Evolutionary conservation across 2,888 invertebrate species (phyloP).

Genomic region (Tubulanus polymorphus): DNA sequence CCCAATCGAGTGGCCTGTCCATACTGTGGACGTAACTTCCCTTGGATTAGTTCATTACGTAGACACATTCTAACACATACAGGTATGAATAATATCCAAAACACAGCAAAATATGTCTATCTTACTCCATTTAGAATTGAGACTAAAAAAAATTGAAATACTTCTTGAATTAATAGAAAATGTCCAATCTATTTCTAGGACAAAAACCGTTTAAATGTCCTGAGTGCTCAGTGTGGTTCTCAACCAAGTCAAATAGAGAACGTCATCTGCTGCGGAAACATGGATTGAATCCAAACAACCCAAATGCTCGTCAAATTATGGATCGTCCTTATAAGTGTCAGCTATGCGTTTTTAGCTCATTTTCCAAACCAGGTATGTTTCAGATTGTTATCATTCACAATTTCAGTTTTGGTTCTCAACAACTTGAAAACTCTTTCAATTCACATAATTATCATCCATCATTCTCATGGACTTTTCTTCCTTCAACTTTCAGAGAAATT

Average conservation of each 20-base stretch:
- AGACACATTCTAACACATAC: slow-evolving; percentile 94
- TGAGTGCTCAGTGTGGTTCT: slow-evolving; percentile 87
- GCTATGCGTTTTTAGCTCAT: slow-evolving; percentile 77
- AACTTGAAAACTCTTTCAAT: background rate
- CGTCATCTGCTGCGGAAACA: slow-evolving; percentile 88
- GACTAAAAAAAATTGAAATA: background rate
- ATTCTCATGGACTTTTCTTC: background rate
- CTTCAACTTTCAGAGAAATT: slow-evolving; percentile 62
- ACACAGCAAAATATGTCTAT: too few relatives aligned
- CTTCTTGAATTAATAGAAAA: background rate
- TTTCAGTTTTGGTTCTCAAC: background rate
- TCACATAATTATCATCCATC: background rate
- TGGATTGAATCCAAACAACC: slow-evolving; percentile 56
- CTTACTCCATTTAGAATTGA: too few relatives aligned
- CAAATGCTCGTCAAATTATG: slow-evolving; percentile 61
- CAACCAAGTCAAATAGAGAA: slow-evolving; percentile 96
- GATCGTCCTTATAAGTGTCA: slow-evolving; percentile 63
- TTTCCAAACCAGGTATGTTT: slow-evolving; percentile 62
- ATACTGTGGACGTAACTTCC: slow-evolving; percentile 86
- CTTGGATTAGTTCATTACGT: slow-evolving; percentile 93
- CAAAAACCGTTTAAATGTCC: slow-evolving; percentile 96
- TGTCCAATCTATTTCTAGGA: slow-evolving; percentile 33
- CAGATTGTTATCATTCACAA: background rate
- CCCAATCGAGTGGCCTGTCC: slow-evolving; percentile 92
- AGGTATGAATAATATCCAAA: too few relatives aligned